Base-by-base conservation (phyloP, 2,888 invertebrate species). In the Dermolepida albohirtum region DNA sequence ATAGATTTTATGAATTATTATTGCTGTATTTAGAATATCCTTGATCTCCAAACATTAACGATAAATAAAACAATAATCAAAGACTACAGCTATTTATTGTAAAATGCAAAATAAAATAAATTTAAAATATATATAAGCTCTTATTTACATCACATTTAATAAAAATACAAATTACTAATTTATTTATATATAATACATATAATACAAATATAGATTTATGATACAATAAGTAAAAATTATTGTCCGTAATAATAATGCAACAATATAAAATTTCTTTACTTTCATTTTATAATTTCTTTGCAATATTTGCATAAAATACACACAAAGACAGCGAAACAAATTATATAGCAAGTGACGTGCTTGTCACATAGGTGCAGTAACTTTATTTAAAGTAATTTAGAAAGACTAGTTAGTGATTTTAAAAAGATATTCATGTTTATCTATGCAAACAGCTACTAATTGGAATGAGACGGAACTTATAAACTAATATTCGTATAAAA, bases 131-230 rank as follows among this genome's bases (percentile, higher is more conserved):
- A 22, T 34, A 34, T 44, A 68, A 68, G 69, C 69, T 69, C 65
- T 69, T 69, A 69, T 69, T 66, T 69, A 68, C 68, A 69, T 55
- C 55, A 64, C 68, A 64, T 50, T 65, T 59, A 51, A 66, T 69
- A 66, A 59, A 62, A 69, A 66, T 50, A 66, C 66, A 62, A 66
- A 47, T 17, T 59, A 49, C 41, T 50, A 65, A n/a, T 52, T 65
- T 54, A 68, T 44, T 49, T 52, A 68, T 44, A 64, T 67, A 63
- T 64, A 62, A 50, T 51, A 69, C 51, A 68, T 55, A 64, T 65
- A 66, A 62, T 66, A 62, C 66, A 69, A 34, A 47, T 55, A 49
- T 39, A 47, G 54, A 22, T 55, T 54, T 55, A 55, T 54, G 17
- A 52, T 49, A 43, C 55, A 64, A 52, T 49, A 59, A 55, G 47